Percentiles rank a stretch among this genome's conserved stretches.
Conservation (phyloP, 2,113 vertebrate genomes). For the Chionis minor region DNA sequence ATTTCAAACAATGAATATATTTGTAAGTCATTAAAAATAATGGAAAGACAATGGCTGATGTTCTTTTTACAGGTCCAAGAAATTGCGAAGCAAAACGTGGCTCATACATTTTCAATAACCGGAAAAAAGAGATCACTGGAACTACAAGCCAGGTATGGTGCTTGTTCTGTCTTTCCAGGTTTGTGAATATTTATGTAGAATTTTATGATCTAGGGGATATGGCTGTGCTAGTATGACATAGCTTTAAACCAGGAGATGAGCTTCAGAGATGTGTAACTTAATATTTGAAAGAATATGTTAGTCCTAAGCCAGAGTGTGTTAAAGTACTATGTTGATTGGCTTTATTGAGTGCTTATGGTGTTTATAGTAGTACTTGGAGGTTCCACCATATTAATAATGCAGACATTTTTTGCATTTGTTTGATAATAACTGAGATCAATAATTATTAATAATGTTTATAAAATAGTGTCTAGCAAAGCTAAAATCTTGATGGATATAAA, state of each 20-base stretch:
- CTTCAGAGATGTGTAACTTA: not conserved
- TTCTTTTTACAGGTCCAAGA: constrained; percentile 86
- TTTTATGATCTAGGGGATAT: not conserved
- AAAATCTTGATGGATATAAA: not conserved
- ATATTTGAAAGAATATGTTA: not conserved
- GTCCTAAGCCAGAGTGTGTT: not conserved
- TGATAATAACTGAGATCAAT: not conserved
- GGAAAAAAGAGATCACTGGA: constrained; percentile 91
- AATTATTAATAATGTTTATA: not conserved
- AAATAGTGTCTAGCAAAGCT: not conserved
- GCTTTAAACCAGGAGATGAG: not conserved
- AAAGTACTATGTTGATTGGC: not conserved
- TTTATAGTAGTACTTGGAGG: not conserved
- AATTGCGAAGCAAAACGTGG: constrained; percentile 84
- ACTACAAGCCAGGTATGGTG: constrained; percentile 87
- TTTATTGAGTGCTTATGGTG: not conserved
- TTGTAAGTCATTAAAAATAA: not conserved
- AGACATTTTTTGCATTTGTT: not conserved
- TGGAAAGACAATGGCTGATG: not conserved
- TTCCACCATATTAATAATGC: too few relatives aligned
- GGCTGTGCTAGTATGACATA: not conserved
- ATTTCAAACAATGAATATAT: not conserved
- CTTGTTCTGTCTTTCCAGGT: not conserved
- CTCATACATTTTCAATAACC: constrained; percentile 85
- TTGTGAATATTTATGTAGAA: not conserved